Conservation (phyloP, 2,113 vertebrate species). For the Natator depressus region DNA sequence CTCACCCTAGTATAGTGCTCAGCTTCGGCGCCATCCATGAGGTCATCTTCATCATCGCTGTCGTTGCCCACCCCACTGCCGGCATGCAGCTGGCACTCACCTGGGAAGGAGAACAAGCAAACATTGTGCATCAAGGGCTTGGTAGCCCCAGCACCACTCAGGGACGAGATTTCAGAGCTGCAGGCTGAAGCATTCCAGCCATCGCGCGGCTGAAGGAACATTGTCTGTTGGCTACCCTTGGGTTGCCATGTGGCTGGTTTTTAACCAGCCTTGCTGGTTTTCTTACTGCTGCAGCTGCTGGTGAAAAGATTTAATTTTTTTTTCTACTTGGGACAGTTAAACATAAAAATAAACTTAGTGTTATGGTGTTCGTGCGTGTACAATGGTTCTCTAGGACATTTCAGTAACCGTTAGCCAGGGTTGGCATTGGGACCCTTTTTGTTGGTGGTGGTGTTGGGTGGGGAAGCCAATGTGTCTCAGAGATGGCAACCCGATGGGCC, state of each 20-base stretch:
- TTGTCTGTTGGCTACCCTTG: neutral
- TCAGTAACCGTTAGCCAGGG: neutral
- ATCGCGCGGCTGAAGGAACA: neutral
- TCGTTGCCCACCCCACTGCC: neutral
- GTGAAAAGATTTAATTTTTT: neutral
- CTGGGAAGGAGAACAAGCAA: conserved; percentile 27
- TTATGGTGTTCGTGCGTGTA: neutral
- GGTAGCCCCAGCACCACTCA: fast-evolving
- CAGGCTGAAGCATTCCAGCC: too few species aligned
- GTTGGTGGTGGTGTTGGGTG: neutral
- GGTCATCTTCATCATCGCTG: conserved; percentile 58
- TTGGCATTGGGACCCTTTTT: neutral
- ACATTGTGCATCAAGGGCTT: fast-evolving
- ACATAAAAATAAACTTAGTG: neutral
- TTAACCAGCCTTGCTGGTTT: neutral
- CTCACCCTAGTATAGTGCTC: conserved; percentile 80
- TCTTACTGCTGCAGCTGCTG: neutral
- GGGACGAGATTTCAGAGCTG: neutral
- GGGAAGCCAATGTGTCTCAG: neutral
- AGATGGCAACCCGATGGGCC: neutral
- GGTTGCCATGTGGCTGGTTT: neutral
- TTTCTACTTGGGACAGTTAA: neutral
- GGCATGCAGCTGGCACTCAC: conserved; percentile 49
- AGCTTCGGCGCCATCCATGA: conserved; percentile 61
- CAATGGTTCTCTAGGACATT: neutral